These are phyloP conservation scores for Hemibagrus guttatus DNA, from an alignment of 2,797 vertebrate genomes.

Conservation along the genomic window DNA sequence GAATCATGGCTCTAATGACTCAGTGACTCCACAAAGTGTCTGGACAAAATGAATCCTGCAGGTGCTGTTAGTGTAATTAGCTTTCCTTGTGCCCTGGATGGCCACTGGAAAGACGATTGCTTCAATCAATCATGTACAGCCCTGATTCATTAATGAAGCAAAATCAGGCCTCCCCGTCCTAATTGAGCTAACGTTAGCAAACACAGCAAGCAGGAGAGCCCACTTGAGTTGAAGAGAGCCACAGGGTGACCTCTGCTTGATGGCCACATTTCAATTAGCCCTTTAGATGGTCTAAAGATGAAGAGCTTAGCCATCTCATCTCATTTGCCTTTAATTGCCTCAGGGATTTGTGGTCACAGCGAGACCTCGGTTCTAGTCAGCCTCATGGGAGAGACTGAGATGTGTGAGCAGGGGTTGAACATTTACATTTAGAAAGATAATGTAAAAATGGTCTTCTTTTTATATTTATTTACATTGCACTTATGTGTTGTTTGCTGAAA, in stretches of 20 bases:
- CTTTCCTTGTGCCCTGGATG: constrained; percentile 60
- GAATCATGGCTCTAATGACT: constrained; percentile 65
- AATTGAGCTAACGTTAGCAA: constrained; percentile 14
- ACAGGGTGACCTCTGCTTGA: constrained; percentile 61
- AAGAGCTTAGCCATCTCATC: constrained; percentile 42
- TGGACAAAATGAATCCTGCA: constrained; percentile 68
- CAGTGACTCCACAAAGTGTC: constrained; percentile 62
- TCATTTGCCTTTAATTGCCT: constrained; percentile 65
- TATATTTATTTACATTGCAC: background rate
- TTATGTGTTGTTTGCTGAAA: too few relatives aligned
- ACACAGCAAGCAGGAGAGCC: constrained; percentile 12
- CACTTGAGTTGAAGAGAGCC: constrained; percentile 19
- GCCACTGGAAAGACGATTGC: constrained; percentile 45
- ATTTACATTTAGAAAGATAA: background rate
- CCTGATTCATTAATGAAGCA: constrained; percentile 33
- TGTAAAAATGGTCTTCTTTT: background rate
- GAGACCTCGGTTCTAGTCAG: constrained; percentile 2
- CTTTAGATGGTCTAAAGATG: constrained; percentile 53
- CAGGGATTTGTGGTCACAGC: constrained; percentile 37
- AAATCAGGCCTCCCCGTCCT: constrained; percentile 45
- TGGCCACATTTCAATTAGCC: constrained; percentile 62
- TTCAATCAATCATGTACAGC: constrained; percentile 59
- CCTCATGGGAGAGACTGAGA: background rate
- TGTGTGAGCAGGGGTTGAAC: background rate
- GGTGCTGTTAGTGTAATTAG: constrained; percentile 74